Percentiles rank a stretch among this genome's conserved stretches.
These are phyloP conservation scores for Onychostruthus taczanowskii DNA, from an alignment of 2,113 vertebrate species.

Conservation along the genomic window DNA sequence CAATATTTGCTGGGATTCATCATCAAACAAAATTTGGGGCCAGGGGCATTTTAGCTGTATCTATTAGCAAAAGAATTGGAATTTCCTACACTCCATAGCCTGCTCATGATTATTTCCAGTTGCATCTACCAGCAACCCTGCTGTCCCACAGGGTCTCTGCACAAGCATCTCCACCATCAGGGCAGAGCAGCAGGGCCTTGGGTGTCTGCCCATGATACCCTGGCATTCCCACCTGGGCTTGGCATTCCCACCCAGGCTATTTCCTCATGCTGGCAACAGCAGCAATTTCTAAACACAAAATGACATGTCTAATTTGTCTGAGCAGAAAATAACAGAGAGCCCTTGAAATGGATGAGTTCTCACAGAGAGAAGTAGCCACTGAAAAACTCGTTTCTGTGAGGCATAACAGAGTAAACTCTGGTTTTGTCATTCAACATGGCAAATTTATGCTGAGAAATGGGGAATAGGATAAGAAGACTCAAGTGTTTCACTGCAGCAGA, in stretches of 20 bases:
- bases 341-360: neutral
- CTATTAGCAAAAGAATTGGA: neutral
- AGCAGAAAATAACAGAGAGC: neutral
- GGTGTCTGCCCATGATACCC: fast-evolving
- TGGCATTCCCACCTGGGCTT: neutral
- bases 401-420: neutral
- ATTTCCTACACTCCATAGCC: neutral
- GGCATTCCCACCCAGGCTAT: neutral
- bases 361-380: neutral
- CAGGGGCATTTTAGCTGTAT: neutral
- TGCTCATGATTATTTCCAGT: neutral
- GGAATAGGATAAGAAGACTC: neutral
- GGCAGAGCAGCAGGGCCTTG: neutral
- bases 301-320: neutral
- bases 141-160: neutral
- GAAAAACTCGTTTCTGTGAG: neutral
- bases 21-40: neutral
- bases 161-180: neutral
- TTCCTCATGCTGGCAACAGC: neutral
- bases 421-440: neutral
- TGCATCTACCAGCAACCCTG: neutral
- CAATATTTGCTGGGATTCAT: neutral
- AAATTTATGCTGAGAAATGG: neutral
- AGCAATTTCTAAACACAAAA: neutral
- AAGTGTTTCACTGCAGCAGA: neutral